Evolutionary conservation across 2,113 vertebrate genomes (phyloP).

Genomic region (Helogale parvula): DNA sequence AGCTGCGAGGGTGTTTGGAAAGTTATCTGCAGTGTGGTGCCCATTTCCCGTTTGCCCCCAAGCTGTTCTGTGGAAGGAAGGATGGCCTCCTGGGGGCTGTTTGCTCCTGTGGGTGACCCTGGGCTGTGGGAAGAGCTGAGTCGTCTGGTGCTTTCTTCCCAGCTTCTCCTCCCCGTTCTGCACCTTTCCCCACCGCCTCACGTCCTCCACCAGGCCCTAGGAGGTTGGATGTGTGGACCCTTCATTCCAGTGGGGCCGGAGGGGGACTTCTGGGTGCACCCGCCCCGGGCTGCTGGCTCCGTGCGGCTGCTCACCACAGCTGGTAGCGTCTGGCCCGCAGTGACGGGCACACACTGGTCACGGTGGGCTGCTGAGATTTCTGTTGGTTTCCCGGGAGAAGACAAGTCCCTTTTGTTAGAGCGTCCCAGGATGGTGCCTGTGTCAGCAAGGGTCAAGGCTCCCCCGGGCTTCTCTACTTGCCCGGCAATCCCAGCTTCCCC

Average conservation of each 20-base stretch:
- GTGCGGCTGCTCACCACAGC: slow-evolving; percentile 29
- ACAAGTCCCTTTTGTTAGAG: slow-evolving; percentile 22
- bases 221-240: background rate
- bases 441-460: background rate
- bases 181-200: too few relatives aligned
- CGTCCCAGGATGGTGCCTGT: background rate
- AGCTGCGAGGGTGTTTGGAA: slow-evolving; percentile 42
- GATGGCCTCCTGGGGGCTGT: background rate
- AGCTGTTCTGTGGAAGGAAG: slow-evolving; percentile 34
- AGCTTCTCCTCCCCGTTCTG: background rate
- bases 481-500: background rate
- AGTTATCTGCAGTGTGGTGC: slow-evolving; percentile 43
- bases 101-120: background rate
- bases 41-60: slow-evolving; percentile 40
- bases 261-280: accelerated
- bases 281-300: background rate
- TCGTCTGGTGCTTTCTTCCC: background rate
- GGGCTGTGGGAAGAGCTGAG: background rate
- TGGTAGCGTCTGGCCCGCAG: background rate
- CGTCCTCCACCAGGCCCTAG: background rate
- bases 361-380: background rate
- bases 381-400: slow-evolving; percentile 40
- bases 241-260: background rate
- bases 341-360: background rate
- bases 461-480: background rate